Conservation (phyloP, 2,797 vertebrate genomes). For the Falco cherrug region DNA sequence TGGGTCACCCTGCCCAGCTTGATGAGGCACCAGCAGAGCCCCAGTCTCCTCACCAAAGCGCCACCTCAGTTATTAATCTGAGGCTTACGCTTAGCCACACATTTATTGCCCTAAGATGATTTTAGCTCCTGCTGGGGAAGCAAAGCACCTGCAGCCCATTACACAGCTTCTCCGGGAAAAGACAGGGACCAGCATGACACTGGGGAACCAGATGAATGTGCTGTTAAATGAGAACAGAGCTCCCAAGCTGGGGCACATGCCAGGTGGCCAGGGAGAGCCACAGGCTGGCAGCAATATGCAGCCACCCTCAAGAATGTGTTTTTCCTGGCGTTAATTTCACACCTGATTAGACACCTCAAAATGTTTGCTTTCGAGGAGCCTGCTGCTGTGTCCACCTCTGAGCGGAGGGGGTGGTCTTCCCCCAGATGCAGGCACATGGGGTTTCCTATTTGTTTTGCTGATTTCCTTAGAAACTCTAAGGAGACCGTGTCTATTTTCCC, state of each 20-base stretch:
- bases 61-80: background rate
- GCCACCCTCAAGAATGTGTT: background rate
- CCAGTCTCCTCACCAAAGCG: background rate
- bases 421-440: fast-evolving
- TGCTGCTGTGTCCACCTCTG: fast-evolving
- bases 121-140: background rate
- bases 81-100: background rate
- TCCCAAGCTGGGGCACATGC: fast-evolving
- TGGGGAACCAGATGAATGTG: background rate
- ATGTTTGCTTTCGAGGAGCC: background rate
- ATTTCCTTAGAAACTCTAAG: background rate
- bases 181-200: fast-evolving
- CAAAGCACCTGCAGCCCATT: background rate
- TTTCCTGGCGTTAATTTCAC: background rate
- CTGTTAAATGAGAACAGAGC: background rate
- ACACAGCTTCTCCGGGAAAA: background rate
- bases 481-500: background rate
- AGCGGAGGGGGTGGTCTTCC: background rate
- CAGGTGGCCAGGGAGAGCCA: fast-evolving
- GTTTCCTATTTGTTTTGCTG: background rate
- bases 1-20: background rate
- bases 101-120: background rate
- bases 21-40: fast-evolving
- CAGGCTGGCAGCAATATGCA: background rate
- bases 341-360: background rate